phyloP scores from a whole-genome alignment of 2,113 vertebrate genomes.

The Mus pahari region DNA sequence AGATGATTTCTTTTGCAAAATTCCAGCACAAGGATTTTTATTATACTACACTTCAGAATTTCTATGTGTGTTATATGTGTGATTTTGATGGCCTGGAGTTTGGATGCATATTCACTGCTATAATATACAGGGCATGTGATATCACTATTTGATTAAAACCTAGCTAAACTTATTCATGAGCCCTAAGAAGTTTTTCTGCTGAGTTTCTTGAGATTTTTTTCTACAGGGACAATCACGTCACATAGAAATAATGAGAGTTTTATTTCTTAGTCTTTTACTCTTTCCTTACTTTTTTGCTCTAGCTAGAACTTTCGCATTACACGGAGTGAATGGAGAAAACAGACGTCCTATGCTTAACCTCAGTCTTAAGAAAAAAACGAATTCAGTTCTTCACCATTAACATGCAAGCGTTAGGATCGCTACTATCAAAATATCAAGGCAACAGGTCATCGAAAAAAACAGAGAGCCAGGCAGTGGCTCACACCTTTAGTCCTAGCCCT shows the following conservation, averaged over 20 bases:
- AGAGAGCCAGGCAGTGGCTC: too few relatives aligned
- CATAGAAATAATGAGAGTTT: neutral
- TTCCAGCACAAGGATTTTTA: neutral
- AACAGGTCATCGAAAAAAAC: neutral
- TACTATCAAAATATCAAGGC: neutral
- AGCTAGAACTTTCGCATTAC: neutral
- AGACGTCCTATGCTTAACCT: neutral
- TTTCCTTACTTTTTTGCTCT: neutral
- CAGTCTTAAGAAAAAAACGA: neutral
- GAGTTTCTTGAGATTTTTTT: neutral
- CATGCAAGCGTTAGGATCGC: neutral
- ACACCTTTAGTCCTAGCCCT: too few relatives aligned
- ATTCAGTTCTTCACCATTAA: neutral
- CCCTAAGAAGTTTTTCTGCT: neutral
- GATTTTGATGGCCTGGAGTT: neutral
- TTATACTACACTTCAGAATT: neutral
- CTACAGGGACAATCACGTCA: neutral
- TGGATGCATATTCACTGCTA: neutral
- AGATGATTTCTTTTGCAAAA: neutral
- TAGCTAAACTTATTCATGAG: neutral
- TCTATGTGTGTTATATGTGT: neutral
- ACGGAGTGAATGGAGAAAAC: neutral
- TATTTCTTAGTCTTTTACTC: neutral
- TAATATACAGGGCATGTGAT: neutral
- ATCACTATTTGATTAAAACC: neutral